These are phyloP conservation scores for Synanceia verrucosa DNA, from an alignment of 2,797 vertebrate species.

Conservation along the genomic window DNA sequence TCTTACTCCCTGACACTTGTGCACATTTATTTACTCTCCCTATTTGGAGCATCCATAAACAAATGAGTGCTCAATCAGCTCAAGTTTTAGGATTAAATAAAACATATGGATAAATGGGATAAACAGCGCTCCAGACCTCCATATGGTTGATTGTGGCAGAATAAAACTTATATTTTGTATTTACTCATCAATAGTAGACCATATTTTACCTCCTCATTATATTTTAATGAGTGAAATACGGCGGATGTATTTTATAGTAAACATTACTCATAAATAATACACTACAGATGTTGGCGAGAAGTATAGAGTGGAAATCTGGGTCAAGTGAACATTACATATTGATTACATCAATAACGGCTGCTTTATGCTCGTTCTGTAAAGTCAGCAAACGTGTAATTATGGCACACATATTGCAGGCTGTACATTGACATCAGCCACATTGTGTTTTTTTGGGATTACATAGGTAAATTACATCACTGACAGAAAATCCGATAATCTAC, in stretches of 20 bases:
- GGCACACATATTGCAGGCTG: constrained; percentile 21
- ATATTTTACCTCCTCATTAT: background rate
- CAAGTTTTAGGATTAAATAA: constrained; percentile 10
- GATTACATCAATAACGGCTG: constrained; percentile 65
- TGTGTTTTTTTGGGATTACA: constrained; percentile 30
- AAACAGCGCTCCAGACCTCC: background rate
- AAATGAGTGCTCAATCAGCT: constrained; percentile 9
- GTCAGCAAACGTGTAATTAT: constrained; percentile 63
- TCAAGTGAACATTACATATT: constrained; percentile 60
- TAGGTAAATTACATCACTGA: constrained; percentile 37
- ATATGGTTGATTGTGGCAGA: background rate
- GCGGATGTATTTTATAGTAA: constrained; percentile 8
- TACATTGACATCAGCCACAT: constrained; percentile 23
- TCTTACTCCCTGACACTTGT: background rate
- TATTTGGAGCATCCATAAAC: background rate
- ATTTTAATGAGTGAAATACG: background rate
- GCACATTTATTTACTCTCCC: background rate
- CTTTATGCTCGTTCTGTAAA: constrained; percentile 24
- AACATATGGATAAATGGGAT: constrained; percentile 14
- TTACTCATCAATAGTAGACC: background rate
- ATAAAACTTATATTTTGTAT: background rate
- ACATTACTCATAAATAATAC: constrained; percentile 48
- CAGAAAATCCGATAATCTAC: constrained; percentile 58
- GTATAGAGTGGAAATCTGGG: constrained; percentile 54
- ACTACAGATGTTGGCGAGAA: background rate